Evolutionary conservation across 2,888 invertebrate species (phyloP), one percentile per base, ranked within the genome.

Genomic region (Thalpophila matura): DNA sequence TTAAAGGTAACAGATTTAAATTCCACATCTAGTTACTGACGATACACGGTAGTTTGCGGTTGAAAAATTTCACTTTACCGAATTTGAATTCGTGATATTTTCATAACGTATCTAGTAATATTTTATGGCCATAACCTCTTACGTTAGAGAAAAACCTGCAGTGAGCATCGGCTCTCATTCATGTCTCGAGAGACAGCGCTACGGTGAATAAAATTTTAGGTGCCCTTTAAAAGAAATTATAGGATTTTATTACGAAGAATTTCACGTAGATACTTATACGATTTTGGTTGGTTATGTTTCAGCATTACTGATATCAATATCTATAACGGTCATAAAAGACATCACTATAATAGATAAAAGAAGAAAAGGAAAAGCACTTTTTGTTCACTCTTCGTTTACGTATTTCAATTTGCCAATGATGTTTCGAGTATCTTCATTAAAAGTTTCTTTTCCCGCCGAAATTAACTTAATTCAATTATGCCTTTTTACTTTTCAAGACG

Each of bases 141-240:
- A 86, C 80, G 84, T 85, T 76, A 80, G 85, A 85, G 85, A 85
- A 89, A 91, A 90, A 89, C 89, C 91, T 92, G 91, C 89, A 92
- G 85, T 89, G 92, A 93, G 88, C 92, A 93, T 92, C 92, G 87
- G 83, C 86, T 81, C 89, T 92, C 86, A 83, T 88, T 86, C 86
- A 80, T 84, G 90, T 89, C 89, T 92, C 85, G 77, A 91, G 91
- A 85, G 87, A 70, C 60, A 60, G 74, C 74, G 81, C 84, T 81
- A 84, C 83, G 87, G 80, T 84, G 91, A 89, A 89, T 89, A 87
- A 90, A 88, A 89, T 86, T 86, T 83, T 77, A 84, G 83, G 81
- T 77, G 80, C 80, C 85, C 83, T 86, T 85, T 81, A 57, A 80
- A 77, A 61, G 77, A 84, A 85, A 63, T 74, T 64, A 65, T 49